Evolutionary conservation across 2,888 invertebrate genomes (phyloP).

Genomic region (Drosophila fungiperda): DNA sequence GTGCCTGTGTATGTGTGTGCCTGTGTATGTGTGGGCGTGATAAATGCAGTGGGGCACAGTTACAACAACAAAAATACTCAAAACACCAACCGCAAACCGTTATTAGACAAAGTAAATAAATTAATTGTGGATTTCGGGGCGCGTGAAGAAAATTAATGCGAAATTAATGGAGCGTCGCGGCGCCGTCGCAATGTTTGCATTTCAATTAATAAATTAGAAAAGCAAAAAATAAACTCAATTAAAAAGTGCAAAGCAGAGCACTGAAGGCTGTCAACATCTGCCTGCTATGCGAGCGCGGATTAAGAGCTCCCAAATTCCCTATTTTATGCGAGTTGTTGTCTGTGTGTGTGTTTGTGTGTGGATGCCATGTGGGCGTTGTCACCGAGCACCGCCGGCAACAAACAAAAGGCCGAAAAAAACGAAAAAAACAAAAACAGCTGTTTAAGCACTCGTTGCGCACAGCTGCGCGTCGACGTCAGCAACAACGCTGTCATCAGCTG

Average conservation of each 20-base stretch:
- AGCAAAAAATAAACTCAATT: constrained; percentile 20
- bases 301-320: constrained; percentile 32
- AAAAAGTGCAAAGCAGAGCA: constrained; percentile 16
- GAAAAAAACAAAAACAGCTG: constrained; percentile 62
- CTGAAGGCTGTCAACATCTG: constrained; percentile 19
- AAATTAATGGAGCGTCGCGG: constrained; percentile 80
- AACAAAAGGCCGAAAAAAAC: constrained; percentile 39
- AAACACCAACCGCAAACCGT: constrained; percentile 16
- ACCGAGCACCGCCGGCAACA: constrained; percentile 34
- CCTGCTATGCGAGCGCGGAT: constrained; percentile 38
- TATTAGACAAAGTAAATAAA: constrained; percentile 73
- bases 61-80: constrained; percentile 2
- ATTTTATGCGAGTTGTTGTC: background rate
- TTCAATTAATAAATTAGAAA: constrained; percentile 68
- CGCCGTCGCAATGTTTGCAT: constrained; percentile 67
- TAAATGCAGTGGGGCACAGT: constrained; percentile 48
- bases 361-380: constrained; percentile 75
- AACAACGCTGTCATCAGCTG: constrained; percentile 49
- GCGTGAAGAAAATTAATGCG: constrained; percentile 76
- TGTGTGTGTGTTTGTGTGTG: constrained; percentile 33
- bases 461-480: constrained; percentile 47
- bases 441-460: constrained; percentile 45
- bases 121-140: constrained; percentile 68
- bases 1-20: constrained; percentile 16
- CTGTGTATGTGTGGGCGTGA: constrained; percentile 45